These are phyloP conservation scores for Theretra japonica DNA, from an alignment of 2,888 invertebrate genomes.

Conservation along the genomic window DNA sequence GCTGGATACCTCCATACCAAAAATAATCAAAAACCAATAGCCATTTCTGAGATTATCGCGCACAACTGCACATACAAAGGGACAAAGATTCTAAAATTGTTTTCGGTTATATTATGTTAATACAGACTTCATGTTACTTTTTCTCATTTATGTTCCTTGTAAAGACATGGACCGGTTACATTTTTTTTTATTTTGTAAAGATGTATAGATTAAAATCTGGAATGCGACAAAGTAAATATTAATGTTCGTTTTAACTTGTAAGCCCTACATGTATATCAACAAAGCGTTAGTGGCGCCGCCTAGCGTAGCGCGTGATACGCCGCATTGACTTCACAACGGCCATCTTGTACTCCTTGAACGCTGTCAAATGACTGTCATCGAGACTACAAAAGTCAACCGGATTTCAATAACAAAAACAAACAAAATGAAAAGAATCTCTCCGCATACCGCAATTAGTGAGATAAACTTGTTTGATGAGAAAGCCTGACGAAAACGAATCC, in stretches of 20 bases:
- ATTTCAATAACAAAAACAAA: conserved; percentile 77
- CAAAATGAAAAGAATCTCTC: conserved; percentile 49
- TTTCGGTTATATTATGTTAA: no score
- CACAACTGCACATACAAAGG: no score
- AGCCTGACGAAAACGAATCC: conserved; percentile 2
- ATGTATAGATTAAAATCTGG: no score
- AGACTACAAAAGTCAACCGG: conserved; percentile 74
- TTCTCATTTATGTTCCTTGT: no score
- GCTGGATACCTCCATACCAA: no score
- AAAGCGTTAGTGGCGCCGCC: conserved; percentile 65
- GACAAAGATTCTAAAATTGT: no score
- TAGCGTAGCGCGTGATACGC: conserved; percentile 68
- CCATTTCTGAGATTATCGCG: no score
- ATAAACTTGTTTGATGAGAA: not conserved
- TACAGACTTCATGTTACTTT: no score
- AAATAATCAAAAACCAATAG: no score
- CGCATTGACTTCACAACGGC: conserved; percentile 53
- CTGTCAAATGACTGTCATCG: conserved; percentile 80
- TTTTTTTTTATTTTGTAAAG: no score
- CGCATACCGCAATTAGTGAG: not conserved
- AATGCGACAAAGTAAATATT: not conserved
- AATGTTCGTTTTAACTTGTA: not conserved
- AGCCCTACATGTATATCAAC: conserved; percentile 46
- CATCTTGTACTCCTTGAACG: conserved; percentile 71
- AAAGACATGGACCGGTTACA: no score